Conservation (phyloP, 2,797 vertebrate species). For the Cuculus canorus region DNA sequence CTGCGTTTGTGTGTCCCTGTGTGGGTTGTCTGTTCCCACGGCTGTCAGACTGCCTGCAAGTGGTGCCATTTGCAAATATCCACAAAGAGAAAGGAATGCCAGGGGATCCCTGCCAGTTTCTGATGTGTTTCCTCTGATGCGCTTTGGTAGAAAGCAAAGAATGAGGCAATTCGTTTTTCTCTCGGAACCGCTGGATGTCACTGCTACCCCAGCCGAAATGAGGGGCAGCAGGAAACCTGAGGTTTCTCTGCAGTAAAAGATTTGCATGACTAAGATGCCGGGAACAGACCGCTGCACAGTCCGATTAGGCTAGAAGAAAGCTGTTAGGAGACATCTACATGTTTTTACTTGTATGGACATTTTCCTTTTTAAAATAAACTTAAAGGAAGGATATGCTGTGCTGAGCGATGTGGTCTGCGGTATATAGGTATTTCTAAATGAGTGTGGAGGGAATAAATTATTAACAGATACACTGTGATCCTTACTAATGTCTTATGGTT, state of each 20-base stretch:
- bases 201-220: background rate
- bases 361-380: background rate
- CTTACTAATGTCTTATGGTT: background rate
- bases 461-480: background rate
- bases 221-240: background rate
- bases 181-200: conserved; percentile 45
- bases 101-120: background rate
- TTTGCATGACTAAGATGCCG: background rate
- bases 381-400: background rate
- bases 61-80: background rate
- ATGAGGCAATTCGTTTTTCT: background rate
- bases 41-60: background rate
- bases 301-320: background rate
- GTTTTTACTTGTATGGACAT: background rate
- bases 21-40: background rate
- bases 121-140: background rate
- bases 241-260: background rate
- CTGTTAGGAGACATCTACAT: background rate
- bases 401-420: background rate
- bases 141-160: background rate
- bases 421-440: background rate
- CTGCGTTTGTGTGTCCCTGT: background rate
- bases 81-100: background rate
- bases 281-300: too few relatives aligned
- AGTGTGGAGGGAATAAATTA: background rate